A percentile compares a stretch with the other conserved stretches of the same genome.
Conservation (phyloP, 2,113 vertebrate species). For the Percina caprodes region DNA sequence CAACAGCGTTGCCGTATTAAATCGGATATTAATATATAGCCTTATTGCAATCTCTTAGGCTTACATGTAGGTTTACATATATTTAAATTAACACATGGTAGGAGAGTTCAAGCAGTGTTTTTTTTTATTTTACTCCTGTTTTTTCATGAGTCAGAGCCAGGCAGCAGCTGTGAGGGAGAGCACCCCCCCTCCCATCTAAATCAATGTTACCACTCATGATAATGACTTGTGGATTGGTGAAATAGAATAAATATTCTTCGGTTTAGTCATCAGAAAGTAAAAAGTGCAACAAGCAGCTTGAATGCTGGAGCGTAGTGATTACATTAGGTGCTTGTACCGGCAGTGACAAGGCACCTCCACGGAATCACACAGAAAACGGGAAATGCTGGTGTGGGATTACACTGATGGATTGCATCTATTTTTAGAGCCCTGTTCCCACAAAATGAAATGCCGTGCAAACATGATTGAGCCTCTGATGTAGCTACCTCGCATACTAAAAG, state of each 20-base stretch:
- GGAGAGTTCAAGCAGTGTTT: too few species aligned
- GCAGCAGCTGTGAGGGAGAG: too few species aligned
- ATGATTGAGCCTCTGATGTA: conserved; percentile 54
- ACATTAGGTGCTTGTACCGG: conserved; percentile 40
- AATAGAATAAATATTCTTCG: not conserved
- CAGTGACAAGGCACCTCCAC: conserved; percentile 36
- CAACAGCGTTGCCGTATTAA: too few species aligned
- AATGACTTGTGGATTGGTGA: not conserved
- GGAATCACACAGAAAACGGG: conserved; percentile 53
- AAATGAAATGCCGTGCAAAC: conserved; percentile 67
- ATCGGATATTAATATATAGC: too few species aligned
- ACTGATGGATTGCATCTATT: conserved; percentile 74
- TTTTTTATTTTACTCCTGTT: too few species aligned
- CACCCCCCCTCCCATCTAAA: too few species aligned
- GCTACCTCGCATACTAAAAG: conserved; percentile 55
- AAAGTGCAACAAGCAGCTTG: conserved; percentile 23
- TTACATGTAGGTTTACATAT: too few species aligned
- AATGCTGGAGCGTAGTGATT: conserved; percentile 28
- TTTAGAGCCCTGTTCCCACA: conserved; percentile 64
- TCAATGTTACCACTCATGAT: not conserved
- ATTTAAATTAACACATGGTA: too few species aligned
- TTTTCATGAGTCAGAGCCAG: too few species aligned
- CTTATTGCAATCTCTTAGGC: too few species aligned
- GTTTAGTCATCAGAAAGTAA: not conserved
- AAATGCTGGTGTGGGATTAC: conserved; percentile 61